Evolutionary conservation across 1,140 invertebrate species (phyloP), one percentile per base, ranked within the genome.

Genomic region (Bombus sylvicola): DNA sequence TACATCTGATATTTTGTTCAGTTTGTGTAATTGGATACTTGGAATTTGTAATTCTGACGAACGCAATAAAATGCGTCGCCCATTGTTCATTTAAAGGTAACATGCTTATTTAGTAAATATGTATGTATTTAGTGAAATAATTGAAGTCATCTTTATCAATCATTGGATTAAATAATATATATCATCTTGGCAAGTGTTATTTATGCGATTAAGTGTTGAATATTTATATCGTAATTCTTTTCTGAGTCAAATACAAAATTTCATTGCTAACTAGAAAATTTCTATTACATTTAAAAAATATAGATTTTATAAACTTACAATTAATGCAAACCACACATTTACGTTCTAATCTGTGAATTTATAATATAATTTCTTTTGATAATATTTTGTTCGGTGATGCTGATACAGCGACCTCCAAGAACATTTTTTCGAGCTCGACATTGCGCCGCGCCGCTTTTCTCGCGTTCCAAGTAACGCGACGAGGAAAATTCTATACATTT

Each of bases 401-500:
- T 78, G 59, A 82, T 83, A 47, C 71, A n/a, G 31, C 43, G 47
- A 59, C 78, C 62, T 87, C 15, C 37, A 79, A 41, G n/a, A 59
- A 62, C 80, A 71, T 79, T 77, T 39, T 73, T 72, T 62, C 3
- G 3, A 25, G 9, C 8, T 53, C 34, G 13, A 59, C 6, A 10
- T 53, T 75, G 41, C 66, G 41, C 34, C 31, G 41, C 72, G 31
- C 39, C 31, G 79, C 73, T 84, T 78, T 80, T 59, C 87, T 85
- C 43, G 39, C 62, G 62, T 81, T 57, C 47, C 72, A 37, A 37
- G 82, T 13, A 57, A 71, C 64, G 1, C 41, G 74, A 78, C 39
- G 72, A 88, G 66, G 88, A 83, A 89, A 89, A 89, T 85, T 81
- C 83, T 85, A 88, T 85, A 81, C 81, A 73, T 37, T 74, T 53